phyloP scores from a whole-genome alignment of 2,888 invertebrate species.

The Dioctria linearis region DNA sequence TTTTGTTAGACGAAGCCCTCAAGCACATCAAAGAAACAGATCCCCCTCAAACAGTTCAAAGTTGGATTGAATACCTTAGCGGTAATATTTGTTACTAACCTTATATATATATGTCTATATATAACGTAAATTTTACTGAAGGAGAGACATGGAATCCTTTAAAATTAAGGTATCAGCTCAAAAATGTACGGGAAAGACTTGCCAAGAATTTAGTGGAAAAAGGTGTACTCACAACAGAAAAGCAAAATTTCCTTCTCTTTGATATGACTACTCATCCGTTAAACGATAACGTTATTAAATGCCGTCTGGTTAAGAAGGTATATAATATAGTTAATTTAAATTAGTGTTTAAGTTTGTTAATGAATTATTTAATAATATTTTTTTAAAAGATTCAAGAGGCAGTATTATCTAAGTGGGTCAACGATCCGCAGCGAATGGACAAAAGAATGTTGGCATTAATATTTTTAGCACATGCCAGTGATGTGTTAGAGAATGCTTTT shows the following conservation, averaged over 20 bases:
- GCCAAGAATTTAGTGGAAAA: slow-evolving; percentile 99
- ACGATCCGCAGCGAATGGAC: slow-evolving; percentile 98
- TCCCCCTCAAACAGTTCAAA: slow-evolving; percentile 96
- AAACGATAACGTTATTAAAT: slow-evolving; percentile 95
- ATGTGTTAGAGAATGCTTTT: slow-evolving; percentile 99
- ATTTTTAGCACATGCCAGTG: slow-evolving; percentile 97
- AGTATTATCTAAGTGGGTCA: slow-evolving; percentile 95
- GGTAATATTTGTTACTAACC: slow-evolving; percentile 75
- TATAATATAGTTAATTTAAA: slow-evolving; percentile 4
- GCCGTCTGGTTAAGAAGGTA: slow-evolving; percentile 96
- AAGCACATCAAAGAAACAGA: slow-evolving; percentile 99
- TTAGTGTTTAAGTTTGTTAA: neutral
- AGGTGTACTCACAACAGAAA: slow-evolving; percentile 98
- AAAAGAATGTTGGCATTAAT: slow-evolving; percentile 93
- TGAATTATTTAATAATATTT: neutral
- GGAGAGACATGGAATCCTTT: slow-evolving; percentile 99
- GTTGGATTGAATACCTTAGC: slow-evolving; percentile 99
- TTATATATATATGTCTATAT: slow-evolving; percentile 49
- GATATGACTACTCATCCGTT: slow-evolving; percentile 99
- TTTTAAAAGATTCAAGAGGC: slow-evolving; percentile 91
- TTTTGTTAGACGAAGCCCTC: slow-evolving; percentile 92
- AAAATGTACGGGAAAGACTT: slow-evolving; percentile 98
- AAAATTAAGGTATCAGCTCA: slow-evolving; percentile 96
- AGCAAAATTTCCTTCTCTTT: slow-evolving; percentile 99
- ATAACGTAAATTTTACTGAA: slow-evolving; percentile 66